These are phyloP conservation scores for Halictus ligatus DNA, from an alignment of 2,888 invertebrate genomes.

Conservation along the genomic window DNA sequence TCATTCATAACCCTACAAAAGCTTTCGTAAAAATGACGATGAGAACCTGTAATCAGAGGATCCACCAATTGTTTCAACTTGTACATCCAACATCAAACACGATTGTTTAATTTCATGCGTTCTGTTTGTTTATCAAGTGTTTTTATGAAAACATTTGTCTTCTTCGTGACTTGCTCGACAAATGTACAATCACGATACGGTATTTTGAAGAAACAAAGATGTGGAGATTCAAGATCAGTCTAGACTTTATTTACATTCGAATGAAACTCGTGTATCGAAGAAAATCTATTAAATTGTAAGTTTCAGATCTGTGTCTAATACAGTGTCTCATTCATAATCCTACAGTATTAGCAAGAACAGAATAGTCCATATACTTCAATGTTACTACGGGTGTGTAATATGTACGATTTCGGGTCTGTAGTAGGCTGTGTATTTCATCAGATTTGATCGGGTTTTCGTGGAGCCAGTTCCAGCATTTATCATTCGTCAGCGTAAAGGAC, in stretches of 20 bases:
- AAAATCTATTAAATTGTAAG: neutral
- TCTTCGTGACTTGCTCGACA: neutral
- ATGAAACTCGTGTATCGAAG: neutral
- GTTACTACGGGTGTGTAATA: too few relatives aligned
- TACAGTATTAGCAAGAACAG: too few relatives aligned
- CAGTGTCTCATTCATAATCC: too few relatives aligned
- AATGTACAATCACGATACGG: neutral
- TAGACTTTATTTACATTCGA: neutral
- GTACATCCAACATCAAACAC: too few relatives aligned
- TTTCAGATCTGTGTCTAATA: too few relatives aligned
- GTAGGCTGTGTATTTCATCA: too few relatives aligned
- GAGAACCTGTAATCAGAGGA: neutral
- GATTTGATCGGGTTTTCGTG: too few relatives aligned
- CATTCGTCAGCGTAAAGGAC: too few relatives aligned
- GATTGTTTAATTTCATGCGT: neutral
- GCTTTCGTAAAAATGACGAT: neutral
- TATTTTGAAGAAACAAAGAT: neutral
- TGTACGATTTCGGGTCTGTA: too few relatives aligned
- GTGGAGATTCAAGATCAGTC: neutral
- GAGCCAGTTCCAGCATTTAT: too few relatives aligned
- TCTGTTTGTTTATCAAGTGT: neutral
- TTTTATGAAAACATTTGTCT: neutral
- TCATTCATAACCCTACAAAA: too few relatives aligned
- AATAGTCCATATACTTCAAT: too few relatives aligned
- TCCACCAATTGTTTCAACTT: neutral